phyloP scores from a whole-genome alignment of 1,140 invertebrate genomes.

The Calephelis nemesis region DNA sequence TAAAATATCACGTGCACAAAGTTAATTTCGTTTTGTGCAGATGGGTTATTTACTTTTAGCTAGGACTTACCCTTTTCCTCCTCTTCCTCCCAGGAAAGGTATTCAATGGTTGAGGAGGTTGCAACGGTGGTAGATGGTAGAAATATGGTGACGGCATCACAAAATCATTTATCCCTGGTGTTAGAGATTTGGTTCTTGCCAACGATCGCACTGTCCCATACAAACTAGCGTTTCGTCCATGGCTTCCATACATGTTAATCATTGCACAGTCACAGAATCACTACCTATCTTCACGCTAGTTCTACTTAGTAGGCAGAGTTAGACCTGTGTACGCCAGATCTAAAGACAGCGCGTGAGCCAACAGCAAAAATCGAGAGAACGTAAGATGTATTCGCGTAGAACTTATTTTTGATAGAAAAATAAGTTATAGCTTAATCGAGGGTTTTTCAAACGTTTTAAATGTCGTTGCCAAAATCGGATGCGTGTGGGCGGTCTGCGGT shows the following conservation, averaged over 20 bases:
- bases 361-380: too few species aligned
- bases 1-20: too few species aligned
- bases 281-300: slow-evolving; percentile 34
- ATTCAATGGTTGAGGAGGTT: slow-evolving; percentile 55
- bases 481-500: slow-evolving; percentile 45
- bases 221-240: slow-evolving; percentile 53
- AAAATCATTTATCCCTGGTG: slow-evolving; percentile 53
- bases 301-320: background rate
- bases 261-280: slow-evolving; percentile 43
- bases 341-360: too few species aligned
- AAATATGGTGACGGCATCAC: slow-evolving; percentile 63
- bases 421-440: background rate
- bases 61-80: slow-evolving; percentile 57
- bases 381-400: slow-evolving; percentile 35
- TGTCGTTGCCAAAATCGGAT: slow-evolving; percentile 45
- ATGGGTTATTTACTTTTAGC: background rate
- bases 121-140: slow-evolving; percentile 58
- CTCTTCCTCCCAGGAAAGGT: slow-evolving; percentile 70
- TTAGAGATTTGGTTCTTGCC: slow-evolving; percentile 50
- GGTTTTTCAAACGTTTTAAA: slow-evolving; percentile 35
- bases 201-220: slow-evolving; percentile 70
- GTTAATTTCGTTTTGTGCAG: too few species aligned
- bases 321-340: slow-evolving; percentile 30
- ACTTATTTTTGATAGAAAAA: slow-evolving; percentile 57
- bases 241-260: slow-evolving; percentile 60